Percentiles rank a stretch among this genome's conserved stretches.
These are phyloP conservation scores for Pseudopodoces humilis DNA, from an alignment of 2,113 vertebrate species.

Conservation along the genomic window DNA sequence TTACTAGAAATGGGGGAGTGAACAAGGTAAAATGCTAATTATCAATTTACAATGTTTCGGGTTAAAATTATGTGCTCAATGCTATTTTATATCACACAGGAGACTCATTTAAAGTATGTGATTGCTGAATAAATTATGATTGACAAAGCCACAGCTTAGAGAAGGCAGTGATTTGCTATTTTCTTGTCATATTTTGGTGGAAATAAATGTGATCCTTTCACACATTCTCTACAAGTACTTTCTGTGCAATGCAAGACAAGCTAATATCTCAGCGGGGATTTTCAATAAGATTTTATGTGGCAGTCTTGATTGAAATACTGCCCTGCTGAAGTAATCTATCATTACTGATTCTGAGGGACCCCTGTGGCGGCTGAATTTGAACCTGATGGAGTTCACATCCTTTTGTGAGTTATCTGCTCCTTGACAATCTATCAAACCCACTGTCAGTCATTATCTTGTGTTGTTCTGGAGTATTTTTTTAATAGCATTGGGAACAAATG, in stretches of 20 bases:
- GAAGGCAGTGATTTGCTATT: neutral
- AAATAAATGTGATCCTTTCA: neutral
- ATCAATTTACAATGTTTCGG: neutral
- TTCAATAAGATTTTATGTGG: neutral
- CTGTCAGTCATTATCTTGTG: neutral
- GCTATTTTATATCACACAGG: neutral
- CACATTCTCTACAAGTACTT: neutral
- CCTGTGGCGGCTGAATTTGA: neutral
- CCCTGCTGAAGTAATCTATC: neutral
- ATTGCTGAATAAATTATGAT: neutral
- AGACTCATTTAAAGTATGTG: neutral
- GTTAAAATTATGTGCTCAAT: neutral
- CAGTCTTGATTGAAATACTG: neutral
- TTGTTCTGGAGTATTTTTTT: neutral
- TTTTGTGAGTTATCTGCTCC: neutral
- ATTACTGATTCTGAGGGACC: neutral
- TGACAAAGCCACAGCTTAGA: neutral
- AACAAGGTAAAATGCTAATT: neutral
- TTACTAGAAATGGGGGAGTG: neutral
- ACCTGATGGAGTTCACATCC: neutral
- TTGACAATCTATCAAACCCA: neutral
- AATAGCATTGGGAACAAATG: neutral
- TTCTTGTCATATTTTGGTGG: neutral
- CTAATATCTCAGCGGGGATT: neutral
- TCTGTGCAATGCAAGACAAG: neutral